Evolutionary conservation across 2,797 vertebrate species (phyloP), one percentile per base, ranked within the genome.

Genomic region (Alca torda): DNA sequence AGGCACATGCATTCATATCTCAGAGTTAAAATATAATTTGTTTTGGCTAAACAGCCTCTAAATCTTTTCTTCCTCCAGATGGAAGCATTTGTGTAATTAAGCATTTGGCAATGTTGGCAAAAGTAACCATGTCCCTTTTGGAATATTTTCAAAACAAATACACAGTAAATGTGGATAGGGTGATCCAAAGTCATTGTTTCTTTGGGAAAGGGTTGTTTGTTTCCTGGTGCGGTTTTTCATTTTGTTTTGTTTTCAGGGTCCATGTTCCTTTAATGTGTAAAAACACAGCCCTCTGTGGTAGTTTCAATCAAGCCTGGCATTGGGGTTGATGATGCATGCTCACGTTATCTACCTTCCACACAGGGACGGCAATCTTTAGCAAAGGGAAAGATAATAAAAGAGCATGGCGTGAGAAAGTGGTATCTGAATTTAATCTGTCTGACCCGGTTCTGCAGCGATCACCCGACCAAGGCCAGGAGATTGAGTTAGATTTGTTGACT

Each of bases 61-160:
- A 89, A 95, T 92, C 70, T 93, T 85, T 89, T 68, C 37, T 92
- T 93, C 53, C 54, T 93, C 88, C 95, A 97, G 96, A 96, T 96
- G 96, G 93, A 74, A 95, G 26, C 37, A 35, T 95, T 95, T 93
- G 84, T 80, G 56, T 94, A 95, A 96, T 94, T 84, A 93, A 94
- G 91, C 74, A 83, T 93, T 96, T 95, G 90, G 90, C 88, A 93
- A 61, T 28, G 60, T 74, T 87, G 84, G 88, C 50, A n/a, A 60
- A 95, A 92, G 93, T 85, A 92, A 87, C 74, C 26, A 17, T 43
- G 70, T 65, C 91, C 85, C n/a, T 84, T 93, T 77, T 87, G 93
- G 94, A 95, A 61, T 93, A 74, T 74, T 90, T 92, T 95, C 92
- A 95, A 95, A 95, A 92, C 90, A 96, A 94, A 95, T 64, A 46